These are phyloP conservation scores for Hipparchia sbordonii DNA, from an alignment of 2,888 invertebrate species.

Conservation along the genomic window DNA sequence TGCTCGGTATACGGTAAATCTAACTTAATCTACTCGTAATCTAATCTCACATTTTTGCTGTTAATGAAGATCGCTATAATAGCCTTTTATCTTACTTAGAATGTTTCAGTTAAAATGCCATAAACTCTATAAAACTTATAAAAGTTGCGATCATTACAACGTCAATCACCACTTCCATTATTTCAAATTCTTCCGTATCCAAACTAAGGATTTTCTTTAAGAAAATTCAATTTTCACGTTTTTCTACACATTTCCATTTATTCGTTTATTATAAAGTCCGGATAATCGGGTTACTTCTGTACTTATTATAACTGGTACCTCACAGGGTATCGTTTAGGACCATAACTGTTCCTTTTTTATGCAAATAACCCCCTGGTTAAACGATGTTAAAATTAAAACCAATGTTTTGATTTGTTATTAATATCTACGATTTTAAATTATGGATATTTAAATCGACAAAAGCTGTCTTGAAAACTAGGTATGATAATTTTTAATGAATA, in stretches of 20 bases:
- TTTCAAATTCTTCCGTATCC: not conserved
- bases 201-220: not conserved
- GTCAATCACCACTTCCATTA: not conserved
- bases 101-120: too few relatives aligned
- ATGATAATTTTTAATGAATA: not conserved
- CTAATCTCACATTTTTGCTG: too few relatives aligned
- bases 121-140: too few relatives aligned
- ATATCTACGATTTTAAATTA: conserved; percentile 14
- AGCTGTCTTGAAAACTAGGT: too few relatives aligned
- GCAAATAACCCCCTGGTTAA: not conserved
- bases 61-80: too few relatives aligned
- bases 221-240: not conserved
- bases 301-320: not conserved
- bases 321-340: conserved; percentile 17
- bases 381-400: conserved; percentile 12
- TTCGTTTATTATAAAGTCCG: not conserved
- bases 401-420: conserved; percentile 5
- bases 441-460: not conserved
- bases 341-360: conserved; percentile 22
- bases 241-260: not conserved
- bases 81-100: too few relatives aligned
- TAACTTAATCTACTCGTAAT: too few relatives aligned
- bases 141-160: too few relatives aligned
- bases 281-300: conserved; percentile 1
- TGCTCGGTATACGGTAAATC: too few relatives aligned